Conservation (phyloP, 1,140 invertebrate genomes). For the Gryon sp. region DNA sequence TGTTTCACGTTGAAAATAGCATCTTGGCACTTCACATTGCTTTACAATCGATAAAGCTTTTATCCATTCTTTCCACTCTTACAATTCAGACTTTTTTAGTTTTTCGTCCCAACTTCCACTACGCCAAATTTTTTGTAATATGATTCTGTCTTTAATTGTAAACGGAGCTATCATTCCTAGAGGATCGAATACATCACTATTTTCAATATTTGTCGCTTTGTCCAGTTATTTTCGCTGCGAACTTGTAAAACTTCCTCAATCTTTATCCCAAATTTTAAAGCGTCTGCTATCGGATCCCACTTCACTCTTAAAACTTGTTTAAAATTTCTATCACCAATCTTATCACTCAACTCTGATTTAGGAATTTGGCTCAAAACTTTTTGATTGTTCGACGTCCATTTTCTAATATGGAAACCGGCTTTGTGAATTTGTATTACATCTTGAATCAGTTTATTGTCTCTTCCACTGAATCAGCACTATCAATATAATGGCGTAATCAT, state of each 20-base stretch:
- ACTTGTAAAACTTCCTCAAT: too few relatives aligned
- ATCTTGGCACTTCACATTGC: conserved; percentile 5
- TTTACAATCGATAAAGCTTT: conserved; percentile 15
- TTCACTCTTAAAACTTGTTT: conserved; percentile 22
- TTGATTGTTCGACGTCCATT: conserved; percentile 35
- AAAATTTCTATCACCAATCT: background rate
- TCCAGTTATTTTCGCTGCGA: too few relatives aligned
- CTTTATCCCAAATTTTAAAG: conserved; percentile 6
- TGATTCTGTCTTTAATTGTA: conserved; percentile 69
- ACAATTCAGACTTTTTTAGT: conserved; percentile 3
- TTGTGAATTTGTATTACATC: conserved; percentile 12
- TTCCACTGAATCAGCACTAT: conserved; percentile 21
- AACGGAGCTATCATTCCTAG: conserved; percentile 71
- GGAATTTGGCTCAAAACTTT: background rate
- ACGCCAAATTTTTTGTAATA: conserved; percentile 71
- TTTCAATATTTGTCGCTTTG: conserved; percentile 65
- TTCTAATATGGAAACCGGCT: conserved; percentile 31
- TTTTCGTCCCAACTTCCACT: conserved; percentile 37
- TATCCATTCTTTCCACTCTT: conserved; percentile 39
- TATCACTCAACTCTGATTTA: background rate
- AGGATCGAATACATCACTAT: conserved; percentile 70
- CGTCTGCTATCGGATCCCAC: conserved; percentile 23
- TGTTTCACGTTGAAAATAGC: background rate
- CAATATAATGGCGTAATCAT: conserved; percentile 53
- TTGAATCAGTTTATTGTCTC: conserved; percentile 6